Evolutionary conservation across 2,113 vertebrate genomes (phyloP).

Genomic region (Ageneiosus marmoratus): DNA sequence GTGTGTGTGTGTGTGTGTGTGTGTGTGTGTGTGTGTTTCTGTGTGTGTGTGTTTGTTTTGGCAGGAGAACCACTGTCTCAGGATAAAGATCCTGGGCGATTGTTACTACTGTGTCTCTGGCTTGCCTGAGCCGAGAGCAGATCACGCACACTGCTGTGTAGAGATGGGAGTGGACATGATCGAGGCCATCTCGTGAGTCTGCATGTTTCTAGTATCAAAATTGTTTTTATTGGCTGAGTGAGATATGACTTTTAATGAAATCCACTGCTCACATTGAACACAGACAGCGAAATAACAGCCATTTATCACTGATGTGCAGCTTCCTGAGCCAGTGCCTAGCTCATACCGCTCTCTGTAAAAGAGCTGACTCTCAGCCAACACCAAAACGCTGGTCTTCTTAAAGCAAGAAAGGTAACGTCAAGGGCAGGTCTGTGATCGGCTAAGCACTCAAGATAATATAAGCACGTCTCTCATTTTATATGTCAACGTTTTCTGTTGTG

Average conservation of each 20-base stretch:
- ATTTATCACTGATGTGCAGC: not conserved
- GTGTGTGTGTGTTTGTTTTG: constrained; percentile 38
- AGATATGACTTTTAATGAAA: not conserved
- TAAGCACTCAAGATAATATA: constrained; percentile 2
- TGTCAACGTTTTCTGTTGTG: not conserved
- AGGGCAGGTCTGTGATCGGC: constrained; percentile 6
- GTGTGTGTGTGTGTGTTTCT: too few species aligned
- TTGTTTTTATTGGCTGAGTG: not conserved
- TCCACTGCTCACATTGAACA: not conserved
- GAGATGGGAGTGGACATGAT: constrained; percentile 99
- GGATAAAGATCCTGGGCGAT: constrained; percentile 96
- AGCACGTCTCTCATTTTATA: not conserved
- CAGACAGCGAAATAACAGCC: not conserved
- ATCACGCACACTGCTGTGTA: constrained; percentile 96
- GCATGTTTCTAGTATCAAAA: not conserved
- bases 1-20: too few species aligned
- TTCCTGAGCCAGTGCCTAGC: not conserved
- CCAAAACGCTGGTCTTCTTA: not conserved
- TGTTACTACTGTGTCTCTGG: constrained; percentile 97
- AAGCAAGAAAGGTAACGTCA: constrained; percentile 1
- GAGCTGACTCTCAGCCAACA: not conserved
- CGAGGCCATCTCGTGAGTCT: constrained; percentile 93
- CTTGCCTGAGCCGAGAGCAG: constrained; percentile 87
- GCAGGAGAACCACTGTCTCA: constrained; percentile 94
- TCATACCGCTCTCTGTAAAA: not conserved